phyloP scores from a whole-genome alignment of 1,140 invertebrate genomes.

The Pseudachorutes palmiensis region DNA sequence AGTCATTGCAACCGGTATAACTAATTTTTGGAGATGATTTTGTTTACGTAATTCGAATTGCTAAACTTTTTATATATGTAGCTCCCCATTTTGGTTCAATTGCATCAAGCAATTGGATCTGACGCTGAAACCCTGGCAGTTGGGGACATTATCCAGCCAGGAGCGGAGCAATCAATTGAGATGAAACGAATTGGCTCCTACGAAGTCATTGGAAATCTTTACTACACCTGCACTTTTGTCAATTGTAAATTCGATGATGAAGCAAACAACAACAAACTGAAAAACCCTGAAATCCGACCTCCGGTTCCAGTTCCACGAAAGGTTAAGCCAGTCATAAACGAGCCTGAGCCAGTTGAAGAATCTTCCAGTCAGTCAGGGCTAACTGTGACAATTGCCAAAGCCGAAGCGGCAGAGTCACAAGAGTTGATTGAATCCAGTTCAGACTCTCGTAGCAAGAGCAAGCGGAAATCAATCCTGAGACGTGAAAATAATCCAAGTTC shows the following conservation, averaged over 20 bases:
- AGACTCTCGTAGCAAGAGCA: neutral
- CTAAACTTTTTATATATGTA: constrained; percentile 7
- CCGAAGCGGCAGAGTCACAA: neutral
- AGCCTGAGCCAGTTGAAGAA: neutral
- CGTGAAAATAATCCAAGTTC: neutral
- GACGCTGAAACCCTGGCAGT: neutral
- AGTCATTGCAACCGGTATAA: neutral
- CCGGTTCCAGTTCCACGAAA: neutral
- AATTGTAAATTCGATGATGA: constrained; percentile 11
- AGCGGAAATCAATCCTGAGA: constrained; percentile 1
- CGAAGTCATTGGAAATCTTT: neutral
- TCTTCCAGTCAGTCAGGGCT: neutral
- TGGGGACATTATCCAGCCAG: neutral
- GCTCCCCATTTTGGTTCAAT: neutral
- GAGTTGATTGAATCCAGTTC: constrained; percentile 2
- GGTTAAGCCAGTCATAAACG: neutral
- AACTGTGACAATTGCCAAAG: neutral
- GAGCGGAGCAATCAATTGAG: neutral
- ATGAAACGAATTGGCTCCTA: neutral
- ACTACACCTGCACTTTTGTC: neutral
- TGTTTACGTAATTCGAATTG: neutral
- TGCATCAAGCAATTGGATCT: constrained; percentile 26
- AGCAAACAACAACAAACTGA: neutral
- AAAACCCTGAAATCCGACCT: neutral
- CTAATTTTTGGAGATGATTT: neutral